Conservation (phyloP, 1,140 invertebrate species). For the Drosophila novamexicana region DNA sequence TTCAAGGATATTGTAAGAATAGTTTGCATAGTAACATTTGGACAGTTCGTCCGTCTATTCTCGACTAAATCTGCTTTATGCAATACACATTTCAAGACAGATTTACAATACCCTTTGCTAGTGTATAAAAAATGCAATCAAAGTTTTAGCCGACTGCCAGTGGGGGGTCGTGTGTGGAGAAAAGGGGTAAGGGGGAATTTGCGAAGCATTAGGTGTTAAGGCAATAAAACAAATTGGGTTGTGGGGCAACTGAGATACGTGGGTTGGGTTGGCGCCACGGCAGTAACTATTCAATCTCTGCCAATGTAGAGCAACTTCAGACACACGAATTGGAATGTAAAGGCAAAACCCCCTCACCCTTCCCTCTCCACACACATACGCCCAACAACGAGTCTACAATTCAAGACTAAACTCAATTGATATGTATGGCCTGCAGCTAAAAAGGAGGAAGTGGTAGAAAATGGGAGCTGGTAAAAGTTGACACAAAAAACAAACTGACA, state of each 20-base stretch:
- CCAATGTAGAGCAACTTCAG: slow-evolving; percentile 59
- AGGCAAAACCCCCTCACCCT: neutral
- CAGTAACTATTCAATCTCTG: slow-evolving; percentile 79
- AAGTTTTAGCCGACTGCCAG: slow-evolving; percentile 55
- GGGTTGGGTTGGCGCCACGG: neutral
- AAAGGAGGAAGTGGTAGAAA: neutral
- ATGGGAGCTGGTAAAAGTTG: slow-evolving; percentile 42
- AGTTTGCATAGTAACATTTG: too few relatives aligned
- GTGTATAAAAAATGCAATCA: slow-evolving; percentile 70
- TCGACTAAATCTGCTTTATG: too few relatives aligned
- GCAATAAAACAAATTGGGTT: slow-evolving; percentile 73
- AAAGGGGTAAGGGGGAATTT: neutral
- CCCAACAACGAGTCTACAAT: neutral
- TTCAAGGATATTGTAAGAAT: too few relatives aligned
- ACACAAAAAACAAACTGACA: slow-evolving; percentile 69
- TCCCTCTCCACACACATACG: neutral
- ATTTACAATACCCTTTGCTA: neutral
- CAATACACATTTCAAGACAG: neutral
- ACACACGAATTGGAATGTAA: slow-evolving; percentile 28
- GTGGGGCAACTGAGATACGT: neutral
- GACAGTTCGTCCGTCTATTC: too few relatives aligned
- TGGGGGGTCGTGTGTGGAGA: neutral
- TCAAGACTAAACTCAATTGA: slow-evolving; percentile 55
- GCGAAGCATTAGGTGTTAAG: slow-evolving; percentile 63
- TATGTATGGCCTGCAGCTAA: slow-evolving; percentile 63